Percentiles rank a stretch among this genome's conserved stretches.
Evolutionary conservation across 2,888 invertebrate species (phyloP).

Genomic region (Nomada flava): DNA sequence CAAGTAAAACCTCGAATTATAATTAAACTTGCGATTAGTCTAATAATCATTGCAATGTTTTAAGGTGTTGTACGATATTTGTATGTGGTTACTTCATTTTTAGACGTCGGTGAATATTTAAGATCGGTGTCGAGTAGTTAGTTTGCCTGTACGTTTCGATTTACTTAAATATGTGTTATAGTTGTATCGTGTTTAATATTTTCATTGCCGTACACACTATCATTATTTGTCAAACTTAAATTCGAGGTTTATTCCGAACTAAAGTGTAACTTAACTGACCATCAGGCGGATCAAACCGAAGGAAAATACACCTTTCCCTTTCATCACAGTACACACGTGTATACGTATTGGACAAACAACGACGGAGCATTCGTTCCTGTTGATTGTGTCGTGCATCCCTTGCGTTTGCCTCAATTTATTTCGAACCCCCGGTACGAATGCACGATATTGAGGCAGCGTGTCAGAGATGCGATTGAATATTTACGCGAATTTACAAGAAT

Average conservation of each 20-base stretch:
- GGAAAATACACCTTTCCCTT: not conserved
- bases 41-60: conserved; percentile 4
- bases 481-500: conserved; percentile 37
- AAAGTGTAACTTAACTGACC: not conserved
- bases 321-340: conserved; percentile 8
- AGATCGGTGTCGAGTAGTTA: conserved; percentile 20
- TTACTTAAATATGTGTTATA: conserved; percentile 17
- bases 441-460: conserved; percentile 22
- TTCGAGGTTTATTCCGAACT: conserved; percentile 34
- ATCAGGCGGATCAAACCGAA: not conserved
- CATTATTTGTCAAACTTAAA: conserved; percentile 3
- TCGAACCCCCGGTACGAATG: not conserved
- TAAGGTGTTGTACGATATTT: conserved; percentile 2
- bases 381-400: conserved; percentile 28
- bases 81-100: not conserved
- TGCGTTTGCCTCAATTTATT: conserved; percentile 15
- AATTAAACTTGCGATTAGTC: not conserved
- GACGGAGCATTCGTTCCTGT: conserved; percentile 11
- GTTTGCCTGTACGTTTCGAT: conserved; percentile 18
- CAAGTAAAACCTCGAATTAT: conserved; percentile 27
- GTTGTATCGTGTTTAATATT: conserved; percentile 16
- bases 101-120: not conserved
- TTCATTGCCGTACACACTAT: conserved; percentile 26
- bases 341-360: conserved; percentile 19
- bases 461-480: conserved; percentile 29